A percentile compares a stretch with the other conserved stretches of the same genome.
Evolutionary conservation across 2,113 vertebrate species (phyloP).

Genomic region (Parotia lawesii): DNA sequence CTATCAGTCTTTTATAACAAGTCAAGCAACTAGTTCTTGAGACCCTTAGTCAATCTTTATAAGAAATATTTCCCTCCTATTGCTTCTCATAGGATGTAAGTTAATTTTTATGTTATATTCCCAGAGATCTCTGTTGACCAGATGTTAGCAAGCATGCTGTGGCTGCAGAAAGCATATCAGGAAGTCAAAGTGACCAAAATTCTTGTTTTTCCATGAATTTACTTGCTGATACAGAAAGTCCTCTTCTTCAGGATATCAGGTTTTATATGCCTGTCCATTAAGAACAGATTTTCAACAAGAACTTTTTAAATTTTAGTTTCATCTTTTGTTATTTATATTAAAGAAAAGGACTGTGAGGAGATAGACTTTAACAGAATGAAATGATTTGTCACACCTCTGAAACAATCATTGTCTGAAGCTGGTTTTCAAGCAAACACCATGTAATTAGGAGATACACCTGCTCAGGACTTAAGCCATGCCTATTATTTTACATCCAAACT

Average conservation of each 20-base stretch:
- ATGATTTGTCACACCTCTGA: neutral
- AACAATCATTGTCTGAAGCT: neutral
- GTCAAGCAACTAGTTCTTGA: neutral
- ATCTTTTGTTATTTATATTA: neutral
- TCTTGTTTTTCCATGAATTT: neutral
- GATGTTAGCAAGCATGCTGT: neutral
- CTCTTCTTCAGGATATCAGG: neutral
- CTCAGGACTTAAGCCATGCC: neutral
- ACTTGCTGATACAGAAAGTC: neutral
- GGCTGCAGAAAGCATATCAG: neutral
- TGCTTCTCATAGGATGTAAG: neutral
- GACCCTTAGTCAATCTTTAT: neutral
- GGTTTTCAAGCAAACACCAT: neutral
- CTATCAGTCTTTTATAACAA: neutral
- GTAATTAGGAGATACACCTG: neutral
- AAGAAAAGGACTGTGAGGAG: neutral
- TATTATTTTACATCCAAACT: neutral
- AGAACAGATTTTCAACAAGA: neutral
- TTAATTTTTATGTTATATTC: neutral
- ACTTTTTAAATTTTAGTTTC: neutral
- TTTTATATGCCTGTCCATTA: neutral
- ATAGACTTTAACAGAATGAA: neutral
- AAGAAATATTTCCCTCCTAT: neutral
- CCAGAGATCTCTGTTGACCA: neutral
- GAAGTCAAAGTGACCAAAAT: neutral